These are phyloP conservation scores for Hyla sarda DNA, from an alignment of 2,113 vertebrate species.

Conservation along the genomic window DNA sequence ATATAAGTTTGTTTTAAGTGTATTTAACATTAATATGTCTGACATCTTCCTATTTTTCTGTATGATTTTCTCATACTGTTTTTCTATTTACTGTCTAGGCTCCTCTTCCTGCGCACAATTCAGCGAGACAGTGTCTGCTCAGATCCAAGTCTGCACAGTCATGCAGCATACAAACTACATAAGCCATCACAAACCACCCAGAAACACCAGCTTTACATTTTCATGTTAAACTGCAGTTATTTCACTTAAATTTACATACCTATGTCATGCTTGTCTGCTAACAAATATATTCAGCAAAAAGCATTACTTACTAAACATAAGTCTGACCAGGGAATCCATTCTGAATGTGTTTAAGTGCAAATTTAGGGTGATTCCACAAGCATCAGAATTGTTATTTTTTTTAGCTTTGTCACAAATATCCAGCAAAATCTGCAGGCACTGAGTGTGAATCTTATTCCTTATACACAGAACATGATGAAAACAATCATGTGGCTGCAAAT, in stretches of 20 bases:
- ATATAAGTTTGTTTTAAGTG: neutral
- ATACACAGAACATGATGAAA: no score
- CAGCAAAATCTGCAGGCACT: no score
- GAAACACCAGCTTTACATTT: neutral
- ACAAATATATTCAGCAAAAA: neutral
- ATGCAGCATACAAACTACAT: slow-evolving; percentile 30
- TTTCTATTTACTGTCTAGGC: slow-evolving; percentile 17
- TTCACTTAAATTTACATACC: neutral
- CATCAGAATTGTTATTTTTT: no score
- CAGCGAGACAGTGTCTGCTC: slow-evolving; percentile 45
- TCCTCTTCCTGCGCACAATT: slow-evolving; percentile 27
- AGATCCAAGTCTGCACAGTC: slow-evolving; percentile 12
- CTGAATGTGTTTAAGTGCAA: no score
- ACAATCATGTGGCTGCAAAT: no score
- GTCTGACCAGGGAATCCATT: neutral
- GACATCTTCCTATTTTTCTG: neutral
- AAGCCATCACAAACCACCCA: neutral
- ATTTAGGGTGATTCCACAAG: no score
- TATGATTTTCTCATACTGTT: no score
- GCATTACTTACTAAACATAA: neutral
- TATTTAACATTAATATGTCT: neutral
- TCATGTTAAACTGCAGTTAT: neutral
- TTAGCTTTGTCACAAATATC: no score
- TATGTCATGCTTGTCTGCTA: neutral
- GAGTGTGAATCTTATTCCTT: no score